Conservation (phyloP, 2,113 vertebrate species). For the Sula dactylatra region DNA sequence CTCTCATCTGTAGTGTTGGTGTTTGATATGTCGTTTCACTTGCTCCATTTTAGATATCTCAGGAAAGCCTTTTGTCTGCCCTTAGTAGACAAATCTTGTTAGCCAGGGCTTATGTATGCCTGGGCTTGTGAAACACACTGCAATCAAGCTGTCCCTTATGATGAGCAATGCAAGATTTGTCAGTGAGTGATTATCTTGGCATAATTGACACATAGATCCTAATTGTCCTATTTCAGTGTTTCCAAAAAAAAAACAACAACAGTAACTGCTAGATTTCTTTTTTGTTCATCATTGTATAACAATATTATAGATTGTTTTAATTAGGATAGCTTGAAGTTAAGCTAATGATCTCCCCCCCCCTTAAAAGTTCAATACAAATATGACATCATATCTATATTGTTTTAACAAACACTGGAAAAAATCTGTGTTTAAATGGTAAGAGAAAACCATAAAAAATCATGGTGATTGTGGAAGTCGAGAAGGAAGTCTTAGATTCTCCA, state of each 20-base stretch:
- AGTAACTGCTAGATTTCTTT: neutral
- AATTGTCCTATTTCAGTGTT: neutral
- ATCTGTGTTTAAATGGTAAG: neutral
- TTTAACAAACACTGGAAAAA: neutral
- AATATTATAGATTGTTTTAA: neutral
- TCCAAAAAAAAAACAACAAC: neutral
- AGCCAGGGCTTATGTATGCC: neutral
- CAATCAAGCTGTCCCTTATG: neutral
- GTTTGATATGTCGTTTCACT: neutral
- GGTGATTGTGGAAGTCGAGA: neutral
- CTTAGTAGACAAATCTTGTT: neutral
- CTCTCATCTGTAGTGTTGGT: neutral
- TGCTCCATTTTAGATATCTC: neutral
- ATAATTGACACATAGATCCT: neutral
- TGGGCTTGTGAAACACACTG: neutral
- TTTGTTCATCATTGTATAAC: neutral
- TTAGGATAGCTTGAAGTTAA: neutral
- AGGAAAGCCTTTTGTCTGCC: neutral
- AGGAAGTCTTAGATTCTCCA: neutral
- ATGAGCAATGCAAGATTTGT: neutral
- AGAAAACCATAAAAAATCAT: neutral
- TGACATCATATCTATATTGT: neutral
- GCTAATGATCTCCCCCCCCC: neutral
- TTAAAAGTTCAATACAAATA: neutral
- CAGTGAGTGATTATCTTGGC: neutral